Conservation (phyloP, 2,113 vertebrate genomes). For the Tetrax tetrax region DNA sequence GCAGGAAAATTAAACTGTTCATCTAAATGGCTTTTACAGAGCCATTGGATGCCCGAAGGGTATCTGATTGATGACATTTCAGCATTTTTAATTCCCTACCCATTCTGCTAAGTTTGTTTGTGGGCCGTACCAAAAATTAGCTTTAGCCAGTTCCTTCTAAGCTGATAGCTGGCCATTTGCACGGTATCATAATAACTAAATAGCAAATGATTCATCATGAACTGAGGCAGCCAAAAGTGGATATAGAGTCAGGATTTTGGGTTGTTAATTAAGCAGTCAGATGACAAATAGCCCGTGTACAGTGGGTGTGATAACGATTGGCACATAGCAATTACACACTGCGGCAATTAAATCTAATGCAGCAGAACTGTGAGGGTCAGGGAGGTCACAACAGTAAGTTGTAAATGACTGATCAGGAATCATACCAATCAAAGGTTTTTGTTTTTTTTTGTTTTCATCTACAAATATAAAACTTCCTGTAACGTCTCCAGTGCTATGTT, state of each 20-base stretch:
- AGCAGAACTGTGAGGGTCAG: background rate
- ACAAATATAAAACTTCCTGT: background rate
- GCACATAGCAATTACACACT: background rate
- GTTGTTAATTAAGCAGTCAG: constrained; percentile 7
- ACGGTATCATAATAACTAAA: background rate
- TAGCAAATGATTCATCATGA: background rate
- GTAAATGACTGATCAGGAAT: background rate
- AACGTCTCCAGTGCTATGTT: background rate
- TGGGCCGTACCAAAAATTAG: background rate
- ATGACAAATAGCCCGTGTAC: background rate
- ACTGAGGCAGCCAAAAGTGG: background rate
- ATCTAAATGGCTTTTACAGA: background rate
- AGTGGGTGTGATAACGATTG: background rate
- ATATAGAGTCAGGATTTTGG: background rate
- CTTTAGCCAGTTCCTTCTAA: background rate
- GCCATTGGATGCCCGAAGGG: background rate
- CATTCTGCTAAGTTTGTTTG: background rate
- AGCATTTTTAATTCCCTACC: background rate
- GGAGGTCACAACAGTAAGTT: background rate
- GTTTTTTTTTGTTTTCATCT: background rate
- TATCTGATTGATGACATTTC: background rate
- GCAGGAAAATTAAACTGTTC: constrained; percentile 20
- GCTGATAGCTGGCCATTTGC: background rate
- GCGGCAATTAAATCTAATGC: constrained; percentile 18
- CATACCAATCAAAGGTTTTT: background rate